Conservation (phyloP, 1,140 invertebrate species). For the Tigriopus japonicus region DNA sequence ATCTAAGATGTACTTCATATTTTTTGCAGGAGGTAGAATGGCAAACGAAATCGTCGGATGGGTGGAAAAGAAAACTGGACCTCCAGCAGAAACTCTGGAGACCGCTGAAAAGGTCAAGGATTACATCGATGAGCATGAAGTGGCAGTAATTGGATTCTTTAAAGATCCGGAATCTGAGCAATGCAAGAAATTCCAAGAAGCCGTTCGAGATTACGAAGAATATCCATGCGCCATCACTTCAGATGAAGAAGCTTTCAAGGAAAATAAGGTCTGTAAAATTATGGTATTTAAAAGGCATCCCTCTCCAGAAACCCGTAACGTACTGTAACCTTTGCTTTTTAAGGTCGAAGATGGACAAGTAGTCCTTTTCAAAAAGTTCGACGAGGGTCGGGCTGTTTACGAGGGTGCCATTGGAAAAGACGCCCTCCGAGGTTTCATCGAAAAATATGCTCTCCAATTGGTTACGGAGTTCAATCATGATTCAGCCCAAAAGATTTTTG, state of each 20-base stretch:
- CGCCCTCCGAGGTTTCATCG: constrained; percentile 60
- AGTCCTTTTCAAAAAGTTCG: constrained; percentile 44
- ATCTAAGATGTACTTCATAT: constrained; percentile 46
- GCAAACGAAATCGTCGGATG: constrained; percentile 10
- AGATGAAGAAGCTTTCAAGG: constrained; percentile 48
- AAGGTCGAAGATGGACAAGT: constrained; percentile 1
- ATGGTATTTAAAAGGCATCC: no score
- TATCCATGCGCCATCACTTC: constrained; percentile 68
- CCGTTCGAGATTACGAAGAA: constrained; percentile 62
- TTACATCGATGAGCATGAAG: constrained; percentile 56
- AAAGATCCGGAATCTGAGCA: constrained; percentile 49
- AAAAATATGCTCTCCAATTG: constrained; percentile 66
- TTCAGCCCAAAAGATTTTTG: constrained; percentile 92
- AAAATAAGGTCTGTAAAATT: constrained; percentile 37
- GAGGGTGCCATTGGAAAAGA: constrained; percentile 47
- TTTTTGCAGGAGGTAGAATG: constrained; percentile 35
- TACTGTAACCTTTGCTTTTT: neutral
- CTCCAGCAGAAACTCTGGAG: constrained; percentile 52
- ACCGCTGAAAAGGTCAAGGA: constrained; percentile 62
- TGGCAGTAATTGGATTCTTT: constrained; percentile 85
- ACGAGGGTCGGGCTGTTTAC: constrained; percentile 67
- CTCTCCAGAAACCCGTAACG: no score
- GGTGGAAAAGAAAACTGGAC: constrained; percentile 27
- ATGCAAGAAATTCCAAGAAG: constrained; percentile 63
- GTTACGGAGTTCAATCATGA: constrained; percentile 96